A percentile compares a stretch with the other conserved stretches of the same genome.
These are phyloP conservation scores for Diorhabda sublineata DNA, from an alignment of 1,140 invertebrate genomes.

Conservation along the genomic window DNA sequence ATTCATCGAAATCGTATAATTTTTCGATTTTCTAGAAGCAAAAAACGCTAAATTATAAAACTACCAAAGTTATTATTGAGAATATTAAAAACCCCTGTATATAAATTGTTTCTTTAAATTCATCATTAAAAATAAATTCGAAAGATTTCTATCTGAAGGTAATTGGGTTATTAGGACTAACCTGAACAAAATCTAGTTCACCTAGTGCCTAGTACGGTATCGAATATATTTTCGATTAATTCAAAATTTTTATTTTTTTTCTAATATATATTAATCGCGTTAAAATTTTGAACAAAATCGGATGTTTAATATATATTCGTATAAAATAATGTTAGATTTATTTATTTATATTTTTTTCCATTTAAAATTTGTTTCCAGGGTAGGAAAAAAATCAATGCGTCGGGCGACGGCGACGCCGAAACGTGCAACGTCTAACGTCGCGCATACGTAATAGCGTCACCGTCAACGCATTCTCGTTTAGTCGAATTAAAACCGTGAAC, in stretches of 20 bases:
- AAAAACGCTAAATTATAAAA: too few relatives aligned
- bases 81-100: too few relatives aligned
- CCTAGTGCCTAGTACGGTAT: constrained; percentile 1
- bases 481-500: not conserved
- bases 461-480: not conserved
- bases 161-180: not conserved
- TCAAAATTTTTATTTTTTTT: too few relatives aligned
- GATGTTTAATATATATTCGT: too few relatives aligned
- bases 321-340: not conserved
- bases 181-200: not conserved
- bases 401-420: not conserved
- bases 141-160: not conserved
- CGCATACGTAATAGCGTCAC: not conserved
- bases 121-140: too few relatives aligned
- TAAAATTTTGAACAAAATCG: too few relatives aligned
- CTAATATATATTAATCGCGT: too few relatives aligned
- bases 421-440: not conserved
- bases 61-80: too few relatives aligned
- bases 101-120: too few relatives aligned
- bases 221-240: not conserved
- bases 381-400: not conserved
- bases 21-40: too few relatives aligned
- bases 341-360: not conserved
- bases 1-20: too few relatives aligned
- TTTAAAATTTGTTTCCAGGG: not conserved